Base-by-base conservation (phyloP, 2,888 invertebrate species). In the Empis stercorea region DNA sequence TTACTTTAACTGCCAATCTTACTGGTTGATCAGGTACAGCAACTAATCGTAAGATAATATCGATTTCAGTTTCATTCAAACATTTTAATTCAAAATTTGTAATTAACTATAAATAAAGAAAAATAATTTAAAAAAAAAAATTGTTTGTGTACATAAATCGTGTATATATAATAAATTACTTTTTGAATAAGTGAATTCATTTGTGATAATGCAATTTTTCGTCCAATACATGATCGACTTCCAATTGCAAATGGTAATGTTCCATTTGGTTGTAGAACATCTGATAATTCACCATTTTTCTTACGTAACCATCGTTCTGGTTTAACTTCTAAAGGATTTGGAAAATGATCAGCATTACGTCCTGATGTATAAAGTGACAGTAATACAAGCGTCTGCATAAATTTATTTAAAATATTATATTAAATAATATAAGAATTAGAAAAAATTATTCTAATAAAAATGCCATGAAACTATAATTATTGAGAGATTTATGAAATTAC, bases 331-430 rank as follows among this genome's bases (percentile, higher is more conserved):
- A 79, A 61, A 10, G 91, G 81, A 45, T 78, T 61, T 32, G 76
- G 73, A 64, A 88, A 92, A 63, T 83, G 76, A 14, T 69, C 63
- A 2, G 76, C 70, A 65, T 87, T 80, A 46, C 89, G 75, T 3
- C 92, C 84, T 54, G 86, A 84, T 40, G 91, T 85, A 63, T 86
- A 94, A 45, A 92, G 75, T 16, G 92, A 93, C 58, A 92, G 73
- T 48, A 91, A 72, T 10, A 93, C 72, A 55, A 89, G 72, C 44
- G 87, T 85, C 84, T 91, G 73, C 44, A 23, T 40, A 36, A 14
- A 36, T n/a, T n/a, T n/a, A n/a, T n/a, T n/a, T n/a, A n/a, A n/a
- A n/a, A n/a, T n/a, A n/a, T n/a, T n/a, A n/a, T n/a, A n/a, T n/a
- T n/a, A n/a, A n/a, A n/a, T n/a, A n/a, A n/a, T n/a, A n/a, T n/a